Evolutionary conservation across 2,888 invertebrate species (phyloP), one percentile per base, ranked within the genome.

Genomic region (Alentia gelatinosa): DNA sequence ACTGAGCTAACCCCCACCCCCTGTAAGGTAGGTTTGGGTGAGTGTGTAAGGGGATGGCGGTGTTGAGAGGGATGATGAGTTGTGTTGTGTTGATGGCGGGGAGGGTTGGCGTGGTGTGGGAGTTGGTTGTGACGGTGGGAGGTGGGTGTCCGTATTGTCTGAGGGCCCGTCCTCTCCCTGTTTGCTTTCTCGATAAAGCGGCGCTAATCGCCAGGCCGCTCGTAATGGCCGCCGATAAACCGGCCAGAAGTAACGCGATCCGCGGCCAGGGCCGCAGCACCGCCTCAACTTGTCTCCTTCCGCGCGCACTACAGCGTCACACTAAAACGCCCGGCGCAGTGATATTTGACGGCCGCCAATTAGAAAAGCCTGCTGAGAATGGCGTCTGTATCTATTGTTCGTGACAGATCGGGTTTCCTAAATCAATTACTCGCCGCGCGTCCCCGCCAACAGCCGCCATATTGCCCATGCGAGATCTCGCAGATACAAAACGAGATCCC

Each of bases 351-450:
- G n/a, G 56, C n/a, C 56, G n/a, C 56, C 56, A 56, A 56, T 56
- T 56, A 56, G 56, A 56, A 56, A n/a, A n/a, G 9, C 56, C 19
- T 56, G 23, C 39, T 37, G 19, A 79, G 37, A 79, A 79, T 79
- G 37, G 37, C 1, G 1, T 1, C 79, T 35, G 79, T 37, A 39
- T 3, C 79, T 79, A 86, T 86, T 86, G 86, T 86, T 47, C 47
- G 3, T 23, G 19, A 23, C 47, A 33, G 86, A 86, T 86, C 50
- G 15, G 35, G 47, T 86, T 86, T 47, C 47, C 19, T 79, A 86
- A 86, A 86, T 86, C 86, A 86, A 86, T 86, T 86, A 47, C 86
- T 19, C 86, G 7, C 86, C 23, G 23, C 83, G 39, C 74, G n/a
- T 56, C 56, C 56, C 56, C 68, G 1, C 30, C n/a, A n/a, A 7